These are phyloP conservation scores for Embidobia sp. DNA, from an alignment of 2,888 invertebrate genomes.

Conservation along the genomic window DNA sequence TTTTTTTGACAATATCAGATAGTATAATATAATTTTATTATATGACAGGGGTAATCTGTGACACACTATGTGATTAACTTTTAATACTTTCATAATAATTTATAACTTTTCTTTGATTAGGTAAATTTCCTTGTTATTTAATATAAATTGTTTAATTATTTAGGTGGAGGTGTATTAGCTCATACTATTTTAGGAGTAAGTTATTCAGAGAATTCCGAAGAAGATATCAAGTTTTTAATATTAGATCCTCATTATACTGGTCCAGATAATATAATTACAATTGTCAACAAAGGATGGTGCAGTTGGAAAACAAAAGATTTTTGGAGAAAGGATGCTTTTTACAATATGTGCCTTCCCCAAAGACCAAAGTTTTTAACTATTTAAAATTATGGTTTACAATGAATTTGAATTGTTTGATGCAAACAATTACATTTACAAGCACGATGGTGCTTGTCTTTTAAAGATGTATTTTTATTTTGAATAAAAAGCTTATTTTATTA, in stretches of 20 bases:
- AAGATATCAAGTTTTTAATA: conserved; percentile 94
- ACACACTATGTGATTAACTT: too few relatives aligned
- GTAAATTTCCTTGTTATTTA: too few relatives aligned
- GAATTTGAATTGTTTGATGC: conserved; percentile 13
- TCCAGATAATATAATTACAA: conserved; percentile 88
- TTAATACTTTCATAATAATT: too few relatives aligned
- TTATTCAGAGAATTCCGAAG: conserved; percentile 88
- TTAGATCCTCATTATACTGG: conserved; percentile 99
- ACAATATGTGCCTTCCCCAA: conserved; percentile 97
- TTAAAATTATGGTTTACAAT: conserved; percentile 18
- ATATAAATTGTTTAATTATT: conserved; percentile 3
- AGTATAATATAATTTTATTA: too few relatives aligned
- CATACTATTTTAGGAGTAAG: conserved; percentile 98
- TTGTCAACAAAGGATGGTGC: conserved; percentile 95
- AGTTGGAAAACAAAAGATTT: conserved; percentile 97
- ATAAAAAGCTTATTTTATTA: conserved; percentile 49
- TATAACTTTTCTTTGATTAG: too few relatives aligned
- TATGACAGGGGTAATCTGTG: too few relatives aligned
- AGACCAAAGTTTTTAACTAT: conserved; percentile 81
- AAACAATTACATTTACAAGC: too few relatives aligned
- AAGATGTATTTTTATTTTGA: conserved; percentile 50
- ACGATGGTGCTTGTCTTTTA: conserved; percentile 28
- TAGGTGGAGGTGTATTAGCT: conserved; percentile 97
- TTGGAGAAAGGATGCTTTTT: conserved; percentile 97
- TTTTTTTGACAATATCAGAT: too few relatives aligned